Conservation (phyloP, 2,797 vertebrate genomes). For the Heteromormyrus szaboi region DNA sequence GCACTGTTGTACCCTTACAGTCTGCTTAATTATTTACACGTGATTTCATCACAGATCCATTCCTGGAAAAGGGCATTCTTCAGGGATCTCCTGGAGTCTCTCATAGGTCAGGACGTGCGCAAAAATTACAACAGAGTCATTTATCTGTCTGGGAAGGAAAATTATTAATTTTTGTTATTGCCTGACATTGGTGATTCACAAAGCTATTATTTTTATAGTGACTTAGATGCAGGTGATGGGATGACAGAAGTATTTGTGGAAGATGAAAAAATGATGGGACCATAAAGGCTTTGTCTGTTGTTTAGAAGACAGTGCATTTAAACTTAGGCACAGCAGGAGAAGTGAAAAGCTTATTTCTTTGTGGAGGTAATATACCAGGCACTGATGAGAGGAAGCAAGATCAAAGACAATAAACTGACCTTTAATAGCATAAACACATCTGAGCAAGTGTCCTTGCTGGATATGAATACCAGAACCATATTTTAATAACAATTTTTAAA, state of each 20-base stretch:
- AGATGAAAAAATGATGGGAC: neutral
- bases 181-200: neutral
- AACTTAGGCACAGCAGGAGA: neutral
- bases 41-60: constrained; percentile 39
- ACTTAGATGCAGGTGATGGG: neutral
- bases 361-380: neutral
- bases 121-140: constrained; percentile 31
- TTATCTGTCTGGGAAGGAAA: constrained; percentile 25
- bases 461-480: neutral
- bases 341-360: neutral
- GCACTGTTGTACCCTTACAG: constrained; percentile 34
- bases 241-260: neutral
- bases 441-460: neutral
- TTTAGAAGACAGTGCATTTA: neutral
- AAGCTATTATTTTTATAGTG: neutral
- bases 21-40: constrained; percentile 43
- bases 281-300: neutral
- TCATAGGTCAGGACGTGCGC: constrained; percentile 29
- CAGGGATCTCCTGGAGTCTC: constrained; percentile 34
- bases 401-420: neutral
- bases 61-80: constrained; percentile 38
- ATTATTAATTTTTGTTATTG: constrained; percentile 34
- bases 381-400: neutral
- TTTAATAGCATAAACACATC: neutral
- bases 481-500: neutral